Evolutionary conservation across 2,888 invertebrate species (phyloP).

Genomic region (Sceliomorpha sp.): DNA sequence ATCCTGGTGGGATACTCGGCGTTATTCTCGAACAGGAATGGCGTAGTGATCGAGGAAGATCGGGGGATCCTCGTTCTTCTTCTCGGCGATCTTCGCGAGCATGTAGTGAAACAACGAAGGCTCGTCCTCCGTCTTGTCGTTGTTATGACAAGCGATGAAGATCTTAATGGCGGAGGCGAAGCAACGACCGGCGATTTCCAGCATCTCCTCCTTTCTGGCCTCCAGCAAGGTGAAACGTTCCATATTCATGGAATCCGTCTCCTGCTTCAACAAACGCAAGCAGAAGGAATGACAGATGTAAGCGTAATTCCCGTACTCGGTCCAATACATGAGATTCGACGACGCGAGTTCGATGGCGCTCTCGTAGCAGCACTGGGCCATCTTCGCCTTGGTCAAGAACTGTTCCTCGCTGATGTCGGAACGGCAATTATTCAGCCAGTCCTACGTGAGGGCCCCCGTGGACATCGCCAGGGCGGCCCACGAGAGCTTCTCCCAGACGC

Average conservation of each 20-base stretch:
- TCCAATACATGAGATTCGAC: conserved; percentile 89
- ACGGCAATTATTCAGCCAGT: conserved; percentile 88
- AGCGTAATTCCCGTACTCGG: conserved; percentile 94
- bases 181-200: conserved; percentile 89
- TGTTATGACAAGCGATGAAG: conserved; percentile 82
- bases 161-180: conserved; percentile 87
- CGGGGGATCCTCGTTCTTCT: conserved; percentile 87
- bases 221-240: conserved; percentile 88
- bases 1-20: conserved; percentile 94
- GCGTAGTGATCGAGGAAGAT: conserved; percentile 90
- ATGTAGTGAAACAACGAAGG: conserved; percentile 96
- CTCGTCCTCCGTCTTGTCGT: conserved; percentile 87
- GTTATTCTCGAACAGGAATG: conserved; percentile 87
- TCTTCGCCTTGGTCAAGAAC: conserved; percentile 86
- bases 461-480: conserved; percentile 96
- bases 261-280: conserved; percentile 91
- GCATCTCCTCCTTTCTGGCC: conserved; percentile 88
- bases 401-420: conserved; percentile 83
- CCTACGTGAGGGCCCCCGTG: conserved; percentile 88
- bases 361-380: conserved; percentile 90
- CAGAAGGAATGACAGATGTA: conserved; percentile 95
- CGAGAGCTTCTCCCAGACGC: conserved; percentile 87
- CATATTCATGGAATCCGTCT: conserved; percentile 87
- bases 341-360: conserved; percentile 89
- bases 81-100: conserved; percentile 97